phyloP scores from a whole-genome alignment of 2,888 invertebrate genomes.

The Amphipyra tragopoginis region DNA sequence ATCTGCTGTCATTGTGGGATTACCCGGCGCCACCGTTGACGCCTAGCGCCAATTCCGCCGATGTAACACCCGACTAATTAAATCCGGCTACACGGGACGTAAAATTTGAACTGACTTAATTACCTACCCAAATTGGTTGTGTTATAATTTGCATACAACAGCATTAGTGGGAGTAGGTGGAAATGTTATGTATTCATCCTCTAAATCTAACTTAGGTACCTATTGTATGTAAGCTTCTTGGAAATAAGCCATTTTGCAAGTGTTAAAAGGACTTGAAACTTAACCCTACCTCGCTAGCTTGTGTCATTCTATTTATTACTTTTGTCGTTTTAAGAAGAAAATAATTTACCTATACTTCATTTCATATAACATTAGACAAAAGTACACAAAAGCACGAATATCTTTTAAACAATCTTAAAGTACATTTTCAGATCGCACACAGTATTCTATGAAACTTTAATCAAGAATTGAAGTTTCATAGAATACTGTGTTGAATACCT shows the following conservation, averaged over 20 bases:
- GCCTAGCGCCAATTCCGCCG: conserved; percentile 51
- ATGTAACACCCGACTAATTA: conserved; percentile 59
- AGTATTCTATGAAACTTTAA: too few species aligned
- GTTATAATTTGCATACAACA: conserved; percentile 60
- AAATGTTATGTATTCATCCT: conserved; percentile 45
- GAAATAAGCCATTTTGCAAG: neutral
- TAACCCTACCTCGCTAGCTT: too few species aligned
- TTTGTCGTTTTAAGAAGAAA: too few species aligned
- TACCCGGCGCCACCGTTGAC: conserved; percentile 40
- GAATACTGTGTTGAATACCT: too few species aligned
- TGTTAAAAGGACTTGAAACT: too few species aligned
- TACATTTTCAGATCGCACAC: too few species aligned
- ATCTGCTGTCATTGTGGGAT: conserved; percentile 14
- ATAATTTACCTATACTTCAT: too few species aligned
- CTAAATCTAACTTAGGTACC: conserved; percentile 12
- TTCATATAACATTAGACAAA: too few species aligned
- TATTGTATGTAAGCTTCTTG: neutral
- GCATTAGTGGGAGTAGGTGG: conserved; percentile 47
- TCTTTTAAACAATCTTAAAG: too few species aligned
- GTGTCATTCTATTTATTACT: too few species aligned
- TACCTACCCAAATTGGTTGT: conserved; percentile 59
- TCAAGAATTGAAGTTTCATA: too few species aligned
- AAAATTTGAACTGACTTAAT: conserved; percentile 62
- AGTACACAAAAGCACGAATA: too few species aligned
- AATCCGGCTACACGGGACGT: conserved; percentile 55